A percentile compares a stretch with the other conserved stretches of the same genome.
These are phyloP conservation scores for Rhaphigaster nebulosa DNA, from an alignment of 2,888 invertebrate species.

Conservation along the genomic window DNA sequence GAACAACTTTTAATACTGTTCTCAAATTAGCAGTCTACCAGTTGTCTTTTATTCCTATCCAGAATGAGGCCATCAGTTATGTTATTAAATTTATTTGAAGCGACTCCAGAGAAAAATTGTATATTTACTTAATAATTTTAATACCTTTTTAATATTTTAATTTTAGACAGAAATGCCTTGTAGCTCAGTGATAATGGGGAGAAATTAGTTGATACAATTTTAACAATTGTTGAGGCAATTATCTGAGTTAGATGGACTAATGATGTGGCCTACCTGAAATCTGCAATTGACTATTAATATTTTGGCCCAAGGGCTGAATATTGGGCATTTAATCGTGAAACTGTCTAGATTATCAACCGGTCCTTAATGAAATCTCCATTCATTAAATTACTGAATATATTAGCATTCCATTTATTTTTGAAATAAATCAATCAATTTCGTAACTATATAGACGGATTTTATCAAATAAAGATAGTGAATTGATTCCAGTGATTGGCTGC, in stretches of 20 bases:
- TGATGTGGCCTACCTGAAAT: background rate
- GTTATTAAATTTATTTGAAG: too few relatives aligned
- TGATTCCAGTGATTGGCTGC: background rate
- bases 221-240: background rate
- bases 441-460: background rate
- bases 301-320: background rate
- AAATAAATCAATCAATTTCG: background rate
- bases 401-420: background rate
- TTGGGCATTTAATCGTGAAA: conserved; percentile 15
- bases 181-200: too few relatives aligned
- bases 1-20: too few relatives aligned
- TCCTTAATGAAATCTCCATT: background rate
- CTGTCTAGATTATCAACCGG: background rate
- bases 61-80: too few relatives aligned
- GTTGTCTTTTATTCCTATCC: too few relatives aligned
- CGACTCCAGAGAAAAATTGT: background rate
- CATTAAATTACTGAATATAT: conserved; percentile 24
- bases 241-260: background rate
- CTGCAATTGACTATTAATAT: conserved; percentile 30
- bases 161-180: too few relatives aligned
- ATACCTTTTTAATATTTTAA: background rate
- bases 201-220: background rate
- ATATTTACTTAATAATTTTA: background rate
- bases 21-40: too few relatives aligned
- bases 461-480: background rate